Evolutionary conservation across 2,888 invertebrate genomes (phyloP), one percentile per base, ranked within the genome.

Genomic region (Acanthopleura granulata): DNA sequence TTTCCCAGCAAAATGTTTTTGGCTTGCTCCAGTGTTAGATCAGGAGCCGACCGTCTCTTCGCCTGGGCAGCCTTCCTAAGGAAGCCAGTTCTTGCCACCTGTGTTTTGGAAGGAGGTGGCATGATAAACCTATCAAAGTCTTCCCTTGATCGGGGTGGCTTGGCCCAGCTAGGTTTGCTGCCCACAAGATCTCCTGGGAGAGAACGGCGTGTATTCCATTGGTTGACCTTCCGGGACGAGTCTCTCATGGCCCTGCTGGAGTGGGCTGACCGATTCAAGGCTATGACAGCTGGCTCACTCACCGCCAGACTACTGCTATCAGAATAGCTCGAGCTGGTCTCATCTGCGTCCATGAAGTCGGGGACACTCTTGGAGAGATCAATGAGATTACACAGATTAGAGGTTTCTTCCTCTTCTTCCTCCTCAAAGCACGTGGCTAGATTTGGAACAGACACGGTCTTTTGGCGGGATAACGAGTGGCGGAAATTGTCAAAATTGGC

Each of bases 1-100:
- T 86, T 86, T 27, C 87, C 87, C 57, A 83, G 76, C 12, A 87
- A 82, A 72, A 87, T 86, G 73, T 83, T 83, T 74, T 86, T 87
- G 14, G 87, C 86, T 75, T 87, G 85, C 74, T 86, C 84, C 18
- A 86, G 75, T 11, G 84, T 86, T 73, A 87, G 73, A 70, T 86
- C 86, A 30, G 84, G 79, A 11, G 83, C 78, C 4, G 82, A 80
- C 72, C 83, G 80, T 70, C 83, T 78, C 25, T 81, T 77, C 12
- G 79, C 74, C 73, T 82, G 80, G 18, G 77, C 77, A 4, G 83
- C 82, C 62, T 82, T 74, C 75, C 82, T 83, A 70, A 82, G 62
- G 69, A 83, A 82, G 49, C 71, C 40, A 29, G 74, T 70, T 76
- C 80, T 79, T 29, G 75, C 74, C 15, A 81, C 75, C 51, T 74